Evolutionary conservation across 2,797 vertebrate genomes (phyloP).

Genomic region (Argya squamiceps): DNA sequence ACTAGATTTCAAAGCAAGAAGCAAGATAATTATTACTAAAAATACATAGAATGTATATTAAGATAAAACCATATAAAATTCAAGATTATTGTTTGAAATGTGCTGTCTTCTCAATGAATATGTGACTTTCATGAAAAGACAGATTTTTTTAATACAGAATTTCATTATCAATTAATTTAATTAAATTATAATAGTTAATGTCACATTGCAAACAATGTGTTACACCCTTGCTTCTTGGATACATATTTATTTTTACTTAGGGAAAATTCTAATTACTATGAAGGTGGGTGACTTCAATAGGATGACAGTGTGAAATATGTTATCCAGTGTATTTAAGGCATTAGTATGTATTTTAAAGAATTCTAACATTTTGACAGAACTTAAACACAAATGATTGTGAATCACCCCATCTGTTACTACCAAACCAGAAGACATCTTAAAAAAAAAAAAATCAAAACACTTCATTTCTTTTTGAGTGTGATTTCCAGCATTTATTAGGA

Average conservation of each 20-base stretch:
- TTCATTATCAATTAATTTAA: neutral
- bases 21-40: neutral
- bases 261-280: neutral
- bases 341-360: neutral
- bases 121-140: neutral
- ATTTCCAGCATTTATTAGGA: neutral
- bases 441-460: neutral
- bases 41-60: neutral
- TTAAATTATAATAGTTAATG: neutral
- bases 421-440: neutral
- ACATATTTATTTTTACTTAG: neutral
- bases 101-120: neutral
- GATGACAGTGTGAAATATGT: neutral
- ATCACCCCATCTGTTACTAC: neutral
- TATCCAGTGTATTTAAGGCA: neutral
- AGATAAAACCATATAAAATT: neutral
- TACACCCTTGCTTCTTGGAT: neutral
- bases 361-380: neutral
- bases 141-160: neutral
- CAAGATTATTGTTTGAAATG: neutral
- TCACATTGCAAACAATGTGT: neutral
- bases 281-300: neutral
- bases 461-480: neutral
- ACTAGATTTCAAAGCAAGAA: neutral
- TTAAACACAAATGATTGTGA: neutral